phyloP scores from a whole-genome alignment of 2,797 vertebrate genomes.

The Danio tinwini region DNA sequence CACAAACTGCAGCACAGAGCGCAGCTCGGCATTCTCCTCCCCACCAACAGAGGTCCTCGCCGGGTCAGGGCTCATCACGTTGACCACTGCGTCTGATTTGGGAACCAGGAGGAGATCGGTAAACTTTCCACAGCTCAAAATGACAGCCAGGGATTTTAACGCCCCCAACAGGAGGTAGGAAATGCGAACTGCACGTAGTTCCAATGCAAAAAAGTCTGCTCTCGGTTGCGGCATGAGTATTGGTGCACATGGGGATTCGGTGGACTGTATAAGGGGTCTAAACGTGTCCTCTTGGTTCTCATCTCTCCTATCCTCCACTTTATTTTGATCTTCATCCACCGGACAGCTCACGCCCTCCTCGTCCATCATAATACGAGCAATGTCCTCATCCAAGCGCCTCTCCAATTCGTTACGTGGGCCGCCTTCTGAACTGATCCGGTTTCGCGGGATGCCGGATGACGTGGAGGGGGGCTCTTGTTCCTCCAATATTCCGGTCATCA shows the following conservation, averaged over 20 bases:
- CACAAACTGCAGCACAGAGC: constrained; percentile 81
- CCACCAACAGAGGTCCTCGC: constrained; percentile 60
- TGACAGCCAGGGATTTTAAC: constrained; percentile 79
- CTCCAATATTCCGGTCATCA: constrained; percentile 80
- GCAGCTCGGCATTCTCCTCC: constrained; percentile 76
- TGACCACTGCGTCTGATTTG: constrained; percentile 55
- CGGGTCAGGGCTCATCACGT: constrained; percentile 63
- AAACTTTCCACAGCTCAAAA: constrained; percentile 80
- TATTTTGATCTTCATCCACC: constrained; percentile 55
- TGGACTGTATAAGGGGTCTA: constrained; percentile 56
- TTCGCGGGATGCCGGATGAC: constrained; percentile 24
- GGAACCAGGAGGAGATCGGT: constrained; percentile 77
- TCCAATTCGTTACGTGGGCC: constrained; percentile 66
- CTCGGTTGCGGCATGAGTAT: constrained; percentile 57
- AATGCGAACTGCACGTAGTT: constrained; percentile 77
- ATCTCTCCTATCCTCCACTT: constrained; percentile 57
- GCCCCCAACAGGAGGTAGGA: constrained; percentile 83
- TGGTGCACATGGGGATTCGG: constrained; percentile 50
- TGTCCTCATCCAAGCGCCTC: constrained; percentile 69
- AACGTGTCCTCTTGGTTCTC: constrained; percentile 58
- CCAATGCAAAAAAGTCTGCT: constrained; percentile 73
- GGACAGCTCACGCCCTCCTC: constrained; percentile 57
- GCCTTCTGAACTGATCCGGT: constrained; percentile 58
- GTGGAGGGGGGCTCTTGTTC: constrained; percentile 71
- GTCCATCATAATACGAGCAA: constrained; percentile 60